These are phyloP conservation scores for Apostichopus japonicus DNA, from an alignment of 35 echinoderm and acorn worm genomes.

Conservation along the genomic window DNA sequence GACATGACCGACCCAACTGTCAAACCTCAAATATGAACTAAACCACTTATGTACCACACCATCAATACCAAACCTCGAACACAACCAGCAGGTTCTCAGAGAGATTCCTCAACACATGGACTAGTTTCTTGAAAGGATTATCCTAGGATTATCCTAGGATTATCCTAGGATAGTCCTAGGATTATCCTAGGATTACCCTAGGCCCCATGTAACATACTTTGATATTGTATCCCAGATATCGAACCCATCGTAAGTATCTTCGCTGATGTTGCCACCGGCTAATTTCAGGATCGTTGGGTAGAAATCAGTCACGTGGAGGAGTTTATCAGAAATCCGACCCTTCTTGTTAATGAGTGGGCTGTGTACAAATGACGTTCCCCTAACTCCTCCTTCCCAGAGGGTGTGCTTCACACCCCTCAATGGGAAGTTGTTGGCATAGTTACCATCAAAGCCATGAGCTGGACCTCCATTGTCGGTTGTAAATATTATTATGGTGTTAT, in stretches of 20 bases:
- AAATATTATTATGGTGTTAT: conserved; percentile 91
- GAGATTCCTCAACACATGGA: no score
- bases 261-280: conserved; percentile 71
- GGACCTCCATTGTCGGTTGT: conserved; percentile 96
- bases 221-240: conserved; percentile 86
- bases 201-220: conserved; percentile 35
- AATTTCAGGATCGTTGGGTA: conserved; percentile 85
- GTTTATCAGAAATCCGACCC: conserved; percentile 58
- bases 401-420: conserved; percentile 78
- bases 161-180: no score
- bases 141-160: no score
- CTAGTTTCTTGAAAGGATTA: no score
- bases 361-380: conserved; percentile 79
- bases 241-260: conserved; percentile 67
- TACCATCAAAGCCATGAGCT: conserved; percentile 75
- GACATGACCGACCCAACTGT: no score
- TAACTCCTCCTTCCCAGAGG: conserved; percentile 90
- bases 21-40: no score
- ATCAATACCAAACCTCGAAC: no score
- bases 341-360: conserved; percentile 79
- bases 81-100: no score
- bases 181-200: no score
- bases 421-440: conserved; percentile 90
- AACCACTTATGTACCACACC: no score
- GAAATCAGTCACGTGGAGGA: conserved; percentile 91